These are phyloP conservation scores for Calameuta pallipes DNA, from an alignment of 2,888 invertebrate genomes.

Conservation along the genomic window DNA sequence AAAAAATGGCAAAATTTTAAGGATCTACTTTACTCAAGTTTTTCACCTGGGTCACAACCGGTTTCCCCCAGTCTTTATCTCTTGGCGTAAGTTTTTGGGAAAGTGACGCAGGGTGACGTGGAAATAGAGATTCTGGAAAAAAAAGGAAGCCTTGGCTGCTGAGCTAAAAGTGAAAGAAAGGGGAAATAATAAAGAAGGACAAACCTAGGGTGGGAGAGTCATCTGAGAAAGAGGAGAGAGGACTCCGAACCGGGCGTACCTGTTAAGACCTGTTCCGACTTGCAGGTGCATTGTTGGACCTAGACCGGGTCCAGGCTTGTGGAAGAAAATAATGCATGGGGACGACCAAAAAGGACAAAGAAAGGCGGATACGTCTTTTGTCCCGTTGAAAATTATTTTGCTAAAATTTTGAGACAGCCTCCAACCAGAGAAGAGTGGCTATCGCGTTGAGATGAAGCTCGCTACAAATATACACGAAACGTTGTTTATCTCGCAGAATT, in stretches of 20 bases:
- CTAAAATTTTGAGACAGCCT: conserved; percentile 15
- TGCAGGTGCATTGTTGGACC: conserved; percentile 49
- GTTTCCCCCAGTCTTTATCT: neutral
- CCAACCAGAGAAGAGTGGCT: neutral
- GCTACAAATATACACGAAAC: neutral
- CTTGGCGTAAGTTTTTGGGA: neutral
- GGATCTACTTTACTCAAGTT: neutral
- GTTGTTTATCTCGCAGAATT: neutral
- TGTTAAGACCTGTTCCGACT: conserved; percentile 60
- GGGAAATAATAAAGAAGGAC: neutral
- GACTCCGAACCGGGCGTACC: conserved; percentile 50
- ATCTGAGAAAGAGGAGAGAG: conserved; percentile 11
- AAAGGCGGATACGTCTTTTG: conserved; percentile 37
- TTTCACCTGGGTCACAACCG: neutral
- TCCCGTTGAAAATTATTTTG: conserved; percentile 36
- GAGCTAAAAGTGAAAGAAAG: neutral
- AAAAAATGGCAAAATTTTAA: neutral
- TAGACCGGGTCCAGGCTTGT: conserved; percentile 28
- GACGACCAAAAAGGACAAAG: conserved; percentile 37
- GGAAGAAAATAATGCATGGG: conserved; percentile 35
- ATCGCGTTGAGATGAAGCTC: neutral
- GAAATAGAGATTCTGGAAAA: neutral
- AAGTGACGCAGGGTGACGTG: conserved; percentile 1
- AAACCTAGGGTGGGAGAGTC: neutral
- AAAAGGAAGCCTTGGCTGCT: neutral